Conservation (phyloP, 2,797 vertebrate species). For the Aeoliscus strigatus region DNA sequence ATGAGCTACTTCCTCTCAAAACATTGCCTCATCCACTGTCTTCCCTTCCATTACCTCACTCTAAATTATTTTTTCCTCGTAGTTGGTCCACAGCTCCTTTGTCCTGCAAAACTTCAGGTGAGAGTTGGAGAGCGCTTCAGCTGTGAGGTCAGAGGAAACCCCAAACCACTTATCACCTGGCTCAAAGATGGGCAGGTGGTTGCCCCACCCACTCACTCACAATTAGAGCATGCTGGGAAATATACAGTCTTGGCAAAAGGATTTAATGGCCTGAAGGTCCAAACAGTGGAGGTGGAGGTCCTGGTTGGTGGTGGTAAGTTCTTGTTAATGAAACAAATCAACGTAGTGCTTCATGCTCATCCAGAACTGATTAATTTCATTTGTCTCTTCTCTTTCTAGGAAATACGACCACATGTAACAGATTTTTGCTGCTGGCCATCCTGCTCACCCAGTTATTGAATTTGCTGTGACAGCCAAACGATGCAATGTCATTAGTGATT, state of each 20-base stretch:
- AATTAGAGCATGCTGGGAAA: constrained; percentile 40
- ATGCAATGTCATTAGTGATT: neutral
- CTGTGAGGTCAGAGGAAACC: constrained; percentile 52
- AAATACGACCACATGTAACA: constrained; percentile 10
- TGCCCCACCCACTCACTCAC: constrained; percentile 14
- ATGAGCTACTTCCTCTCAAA: too few relatives aligned
- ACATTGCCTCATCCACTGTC: too few relatives aligned
- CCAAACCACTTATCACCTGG: constrained; percentile 49
- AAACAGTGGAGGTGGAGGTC: constrained; percentile 52
- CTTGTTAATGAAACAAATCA: neutral
- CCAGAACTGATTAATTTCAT: neutral
- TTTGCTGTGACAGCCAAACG: constrained; percentile 18
- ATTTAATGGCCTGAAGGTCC: constrained; percentile 12
- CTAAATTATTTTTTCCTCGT: neutral
- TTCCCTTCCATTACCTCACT: neutral
- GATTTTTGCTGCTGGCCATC: constrained; percentile 16
- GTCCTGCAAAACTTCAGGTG: constrained; percentile 27
- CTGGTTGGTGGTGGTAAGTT: constrained; percentile 32
- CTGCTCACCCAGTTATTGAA: constrained; percentile 27
- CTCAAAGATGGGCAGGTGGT: constrained; percentile 38
- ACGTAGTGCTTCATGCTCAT: neutral
- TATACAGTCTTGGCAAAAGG: constrained; percentile 34
- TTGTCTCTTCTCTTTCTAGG: constrained; percentile 31
- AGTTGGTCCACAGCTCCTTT: constrained; percentile 46
- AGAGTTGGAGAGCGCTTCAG: constrained; percentile 30